Conservation (phyloP, 2,797 vertebrate species). For the Microchirus variegatus region DNA sequence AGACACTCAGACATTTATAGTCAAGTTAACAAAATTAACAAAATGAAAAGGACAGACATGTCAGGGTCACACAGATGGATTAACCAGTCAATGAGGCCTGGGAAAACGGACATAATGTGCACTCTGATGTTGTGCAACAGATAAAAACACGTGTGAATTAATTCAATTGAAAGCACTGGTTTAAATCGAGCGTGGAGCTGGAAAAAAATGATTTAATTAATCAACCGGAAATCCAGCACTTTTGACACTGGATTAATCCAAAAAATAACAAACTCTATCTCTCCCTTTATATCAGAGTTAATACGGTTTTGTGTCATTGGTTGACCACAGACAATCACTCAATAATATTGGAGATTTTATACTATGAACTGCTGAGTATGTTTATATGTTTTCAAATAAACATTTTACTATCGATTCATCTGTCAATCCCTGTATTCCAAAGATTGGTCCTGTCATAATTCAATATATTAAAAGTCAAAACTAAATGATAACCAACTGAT, state of each 20-base stretch:
- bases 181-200: background rate
- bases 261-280: background rate
- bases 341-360: background rate
- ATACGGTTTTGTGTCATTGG: background rate
- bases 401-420: too few species aligned
- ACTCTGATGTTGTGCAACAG: background rate
- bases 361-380: too few species aligned
- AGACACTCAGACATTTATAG: slow-evolving; percentile 41
- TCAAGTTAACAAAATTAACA: slow-evolving; percentile 55
- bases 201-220: background rate
- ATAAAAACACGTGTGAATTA: background rate
- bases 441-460: too few species aligned
- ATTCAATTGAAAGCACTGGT: background rate
- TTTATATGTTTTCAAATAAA: too few species aligned
- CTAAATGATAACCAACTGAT: too few species aligned
- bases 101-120: slow-evolving; percentile 34
- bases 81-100: slow-evolving; percentile 34
- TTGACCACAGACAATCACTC: background rate
- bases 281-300: too few species aligned
- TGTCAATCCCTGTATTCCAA: too few species aligned
- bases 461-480: too few species aligned
- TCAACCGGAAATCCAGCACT: background rate
- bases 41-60: slow-evolving; percentile 60
- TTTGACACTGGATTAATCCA: background rate
- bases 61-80: slow-evolving; percentile 57